Evolutionary conservation across 2,113 vertebrate genomes (phyloP).

Genomic region (Dromaius novaehollandiae): DNA sequence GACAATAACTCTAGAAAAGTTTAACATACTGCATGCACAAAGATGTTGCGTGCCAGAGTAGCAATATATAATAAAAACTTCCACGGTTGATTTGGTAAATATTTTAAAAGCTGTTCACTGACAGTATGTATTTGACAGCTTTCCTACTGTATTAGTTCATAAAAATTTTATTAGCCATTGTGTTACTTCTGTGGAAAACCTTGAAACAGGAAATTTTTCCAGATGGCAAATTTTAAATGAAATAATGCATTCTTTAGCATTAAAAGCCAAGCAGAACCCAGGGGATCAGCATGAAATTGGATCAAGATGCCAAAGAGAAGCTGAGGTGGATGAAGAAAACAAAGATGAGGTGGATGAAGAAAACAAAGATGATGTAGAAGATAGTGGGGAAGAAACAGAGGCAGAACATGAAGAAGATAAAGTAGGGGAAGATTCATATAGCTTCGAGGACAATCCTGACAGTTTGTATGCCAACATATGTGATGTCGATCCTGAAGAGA

Average conservation of each 20-base stretch:
- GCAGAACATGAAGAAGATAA: constrained; percentile 56
- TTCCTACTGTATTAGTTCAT: constrained; percentile 47
- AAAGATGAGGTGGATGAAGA: neutral
- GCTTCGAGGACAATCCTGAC: constrained; percentile 22
- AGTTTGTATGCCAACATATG: constrained; percentile 73
- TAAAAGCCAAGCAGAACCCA: constrained; percentile 17
- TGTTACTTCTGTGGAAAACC: constrained; percentile 47
- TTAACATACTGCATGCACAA: neutral
- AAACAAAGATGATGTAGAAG: neutral
- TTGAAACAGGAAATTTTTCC: constrained; percentile 52
- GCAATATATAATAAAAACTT: constrained; percentile 28
- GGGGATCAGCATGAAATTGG: neutral
- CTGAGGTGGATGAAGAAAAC: neutral
- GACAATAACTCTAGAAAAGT: constrained; percentile 1
- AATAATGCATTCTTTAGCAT: constrained; percentile 33
- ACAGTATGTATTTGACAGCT: constrained; percentile 43
- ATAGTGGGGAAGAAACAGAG: constrained; percentile 23
- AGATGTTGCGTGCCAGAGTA: neutral
- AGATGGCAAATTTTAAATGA: constrained; percentile 48
- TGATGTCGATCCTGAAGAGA: neutral
- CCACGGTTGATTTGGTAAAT: constrained; percentile 52
- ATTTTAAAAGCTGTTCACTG: constrained; percentile 59
- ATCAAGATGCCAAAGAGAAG: neutral
- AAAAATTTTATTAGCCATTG: constrained; percentile 68
- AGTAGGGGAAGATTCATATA: neutral